Evolutionary conservation across 2,888 invertebrate species (phyloP).

Genomic region (Drosophila antonietae): DNA sequence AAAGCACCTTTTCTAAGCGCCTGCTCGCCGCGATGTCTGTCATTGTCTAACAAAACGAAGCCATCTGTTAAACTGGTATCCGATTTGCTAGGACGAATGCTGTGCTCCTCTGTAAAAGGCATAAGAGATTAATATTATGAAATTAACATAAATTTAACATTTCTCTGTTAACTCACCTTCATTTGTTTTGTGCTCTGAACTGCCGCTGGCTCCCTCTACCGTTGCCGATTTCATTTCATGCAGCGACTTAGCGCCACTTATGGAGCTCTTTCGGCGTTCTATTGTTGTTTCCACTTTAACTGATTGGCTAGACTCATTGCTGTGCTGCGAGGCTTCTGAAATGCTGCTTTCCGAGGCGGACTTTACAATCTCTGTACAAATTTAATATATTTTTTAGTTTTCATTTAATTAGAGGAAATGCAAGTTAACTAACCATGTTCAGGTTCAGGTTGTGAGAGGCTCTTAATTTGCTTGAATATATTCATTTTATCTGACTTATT

Average conservation of each 20-base stretch:
- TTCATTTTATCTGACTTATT: slow-evolving; percentile 83
- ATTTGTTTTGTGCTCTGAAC: slow-evolving; percentile 61
- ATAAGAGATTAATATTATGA: slow-evolving; percentile 22
- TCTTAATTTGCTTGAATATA: slow-evolving; percentile 91
- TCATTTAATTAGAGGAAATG: neutral
- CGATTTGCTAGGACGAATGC: slow-evolving; percentile 93
- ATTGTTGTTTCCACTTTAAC: slow-evolving; percentile 80
- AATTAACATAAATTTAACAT: too few species aligned
- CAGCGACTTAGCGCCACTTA: slow-evolving; percentile 83
- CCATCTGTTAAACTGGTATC: slow-evolving; percentile 96
- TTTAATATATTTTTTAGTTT: neutral
- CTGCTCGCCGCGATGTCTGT: slow-evolving; percentile 82
- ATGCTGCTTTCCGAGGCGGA: slow-evolving; percentile 95
- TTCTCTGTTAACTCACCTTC: slow-evolving; percentile 53
- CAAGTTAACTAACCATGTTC: slow-evolving; percentile 85
- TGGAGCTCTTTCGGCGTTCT: slow-evolving; percentile 82
- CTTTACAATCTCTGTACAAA: slow-evolving; percentile 87
- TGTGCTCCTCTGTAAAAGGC: slow-evolving; percentile 85
- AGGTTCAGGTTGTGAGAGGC: slow-evolving; percentile 86
- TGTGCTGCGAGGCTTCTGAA: slow-evolving; percentile 90
- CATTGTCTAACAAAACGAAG: slow-evolving; percentile 90
- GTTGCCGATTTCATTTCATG: slow-evolving; percentile 85
- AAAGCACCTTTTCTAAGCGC: slow-evolving; percentile 82
- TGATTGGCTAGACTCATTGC: slow-evolving; percentile 89
- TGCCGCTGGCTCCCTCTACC: slow-evolving; percentile 74